Percentiles rank a stretch among this genome's conserved stretches.
These are phyloP conservation scores for Philhelius pedissequus DNA, from an alignment of 2,888 invertebrate genomes.

Conservation along the genomic window DNA sequence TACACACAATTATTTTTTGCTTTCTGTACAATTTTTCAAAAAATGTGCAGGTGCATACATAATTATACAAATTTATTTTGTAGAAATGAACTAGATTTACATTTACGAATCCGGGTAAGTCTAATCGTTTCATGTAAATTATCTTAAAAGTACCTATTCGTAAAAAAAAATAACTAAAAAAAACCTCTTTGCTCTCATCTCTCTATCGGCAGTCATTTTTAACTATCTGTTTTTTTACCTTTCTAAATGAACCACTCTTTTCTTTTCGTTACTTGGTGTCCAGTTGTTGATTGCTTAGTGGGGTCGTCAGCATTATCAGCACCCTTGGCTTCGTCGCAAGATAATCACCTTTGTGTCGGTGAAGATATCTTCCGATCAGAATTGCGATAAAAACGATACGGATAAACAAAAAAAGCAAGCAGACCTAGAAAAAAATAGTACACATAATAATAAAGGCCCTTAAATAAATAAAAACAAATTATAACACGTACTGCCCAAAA, in stretches of 20 bases:
- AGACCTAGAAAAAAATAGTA: constrained; percentile 81
- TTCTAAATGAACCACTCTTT: constrained; percentile 95
- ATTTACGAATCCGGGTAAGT: too few species aligned
- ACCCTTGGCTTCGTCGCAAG: constrained; percentile 97
- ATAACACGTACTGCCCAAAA: constrained; percentile 85
- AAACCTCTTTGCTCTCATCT: constrained; percentile 28
- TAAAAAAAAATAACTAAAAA: constrained; percentile 69
- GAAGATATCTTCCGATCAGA: constrained; percentile 90
- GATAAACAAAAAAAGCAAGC: constrained; percentile 88
- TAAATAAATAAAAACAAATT: not conserved
- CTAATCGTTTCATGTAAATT: constrained; percentile 21
- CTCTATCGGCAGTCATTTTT: not conserved
- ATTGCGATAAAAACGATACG: constrained; percentile 89
- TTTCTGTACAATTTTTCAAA: too few species aligned
- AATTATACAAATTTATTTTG: too few species aligned
- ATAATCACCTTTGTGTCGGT: constrained; percentile 96
- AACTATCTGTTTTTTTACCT: constrained; percentile 20
- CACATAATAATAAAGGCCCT: constrained; percentile 19
- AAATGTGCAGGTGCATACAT: too few species aligned
- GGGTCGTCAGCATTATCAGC: constrained; percentile 94
- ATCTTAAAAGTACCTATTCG: constrained; percentile 67
- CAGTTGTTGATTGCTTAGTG: constrained; percentile 94
- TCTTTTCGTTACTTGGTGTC: constrained; percentile 94
- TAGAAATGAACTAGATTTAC: too few species aligned
- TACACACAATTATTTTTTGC: too few species aligned